A percentile compares a stretch with the other conserved stretches of the same genome.
Conservation (phyloP, 2,888 invertebrate species). For the Archips crataeganus region DNA sequence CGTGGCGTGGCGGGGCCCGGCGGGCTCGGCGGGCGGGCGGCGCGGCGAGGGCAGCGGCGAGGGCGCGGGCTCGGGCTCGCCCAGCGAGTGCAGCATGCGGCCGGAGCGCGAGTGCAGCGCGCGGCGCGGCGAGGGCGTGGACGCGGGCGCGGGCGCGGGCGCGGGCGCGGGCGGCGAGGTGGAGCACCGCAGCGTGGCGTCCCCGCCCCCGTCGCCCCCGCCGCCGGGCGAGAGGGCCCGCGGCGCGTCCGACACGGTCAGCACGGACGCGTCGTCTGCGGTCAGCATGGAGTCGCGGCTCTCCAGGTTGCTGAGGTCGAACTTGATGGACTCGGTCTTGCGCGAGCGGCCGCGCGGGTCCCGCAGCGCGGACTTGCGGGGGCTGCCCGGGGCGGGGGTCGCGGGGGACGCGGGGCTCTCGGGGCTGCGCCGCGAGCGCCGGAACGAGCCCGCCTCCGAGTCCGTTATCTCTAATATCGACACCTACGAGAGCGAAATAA, state of each 20-base stretch:
- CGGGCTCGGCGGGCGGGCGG: too few relatives aligned
- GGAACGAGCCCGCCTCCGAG: conserved; percentile 45
- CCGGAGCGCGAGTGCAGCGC: conserved; percentile 57
- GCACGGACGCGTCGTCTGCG: conserved; percentile 46
- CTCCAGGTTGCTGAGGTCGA: conserved; percentile 75
- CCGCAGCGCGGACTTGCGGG: conserved; percentile 72
- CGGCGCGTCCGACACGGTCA: too few relatives aligned
- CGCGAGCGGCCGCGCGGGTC: conserved; percentile 59
- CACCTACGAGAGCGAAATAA: conserved; percentile 48
- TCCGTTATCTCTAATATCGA: conserved; percentile 59
- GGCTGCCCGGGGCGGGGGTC: conserved; percentile 48
- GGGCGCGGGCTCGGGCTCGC: too few relatives aligned
- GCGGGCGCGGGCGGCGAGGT: neutral
- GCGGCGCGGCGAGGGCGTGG: neutral
- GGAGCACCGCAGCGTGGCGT: too few relatives aligned
- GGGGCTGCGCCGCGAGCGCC: conserved; percentile 45
- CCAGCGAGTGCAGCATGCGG: conserved; percentile 21
- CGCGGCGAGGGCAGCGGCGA: too few relatives aligned
- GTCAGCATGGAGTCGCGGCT: conserved; percentile 40
- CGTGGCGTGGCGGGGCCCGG: too few relatives aligned
- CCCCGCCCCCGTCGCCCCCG: too few relatives aligned
- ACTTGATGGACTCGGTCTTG: conserved; percentile 75
- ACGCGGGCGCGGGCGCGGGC: neutral
- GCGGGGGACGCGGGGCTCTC: conserved; percentile 44
- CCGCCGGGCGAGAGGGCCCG: too few relatives aligned